Percentiles rank a stretch among this genome's conserved stretches.
phyloP scores from a whole-genome alignment of 2,888 invertebrate genomes.

The Epirrhoe alternata region DNA sequence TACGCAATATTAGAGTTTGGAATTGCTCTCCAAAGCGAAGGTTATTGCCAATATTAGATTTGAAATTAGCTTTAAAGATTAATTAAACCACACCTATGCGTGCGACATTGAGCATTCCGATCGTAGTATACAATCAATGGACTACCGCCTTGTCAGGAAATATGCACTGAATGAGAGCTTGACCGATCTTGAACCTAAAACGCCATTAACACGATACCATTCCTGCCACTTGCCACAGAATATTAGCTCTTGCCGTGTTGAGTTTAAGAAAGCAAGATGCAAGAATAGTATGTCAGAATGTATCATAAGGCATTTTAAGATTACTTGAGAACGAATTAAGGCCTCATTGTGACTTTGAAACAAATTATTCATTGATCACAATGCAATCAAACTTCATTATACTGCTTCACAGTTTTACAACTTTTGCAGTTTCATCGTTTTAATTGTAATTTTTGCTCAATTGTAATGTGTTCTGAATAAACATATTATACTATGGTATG shows the following conservation, averaged over 20 bases:
- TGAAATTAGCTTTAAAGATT: slow-evolving; percentile 1
- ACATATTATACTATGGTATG: too few species aligned
- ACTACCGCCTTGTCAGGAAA: slow-evolving; percentile 14
- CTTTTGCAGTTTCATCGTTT: too few species aligned
- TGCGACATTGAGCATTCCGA: slow-evolving; percentile 24
- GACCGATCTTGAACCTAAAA: slow-evolving; percentile 21
- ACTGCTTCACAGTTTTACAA: too few species aligned
- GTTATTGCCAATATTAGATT: slow-evolving; percentile 16
- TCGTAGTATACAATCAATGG: background rate
- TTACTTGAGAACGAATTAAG: background rate
- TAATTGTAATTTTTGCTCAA: too few species aligned
- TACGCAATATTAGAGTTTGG: background rate
- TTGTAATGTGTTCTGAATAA: too few species aligned
- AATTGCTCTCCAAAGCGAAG: background rate
- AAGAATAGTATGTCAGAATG: too few species aligned
- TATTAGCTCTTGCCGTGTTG: background rate
- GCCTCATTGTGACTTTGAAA: background rate
- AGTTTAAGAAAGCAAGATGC: background rate
- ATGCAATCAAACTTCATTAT: background rate
- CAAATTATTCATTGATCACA: background rate
- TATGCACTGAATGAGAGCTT: slow-evolving; percentile 5
- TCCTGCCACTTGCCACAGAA: too few species aligned
- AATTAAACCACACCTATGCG: slow-evolving; percentile 6
- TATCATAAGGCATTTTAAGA: background rate
- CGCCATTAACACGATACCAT: too few species aligned